Evolutionary conservation across 2,113 vertebrate species (phyloP), one percentile per base, ranked within the genome.

Genomic region (Lathamus discolor): DNA sequence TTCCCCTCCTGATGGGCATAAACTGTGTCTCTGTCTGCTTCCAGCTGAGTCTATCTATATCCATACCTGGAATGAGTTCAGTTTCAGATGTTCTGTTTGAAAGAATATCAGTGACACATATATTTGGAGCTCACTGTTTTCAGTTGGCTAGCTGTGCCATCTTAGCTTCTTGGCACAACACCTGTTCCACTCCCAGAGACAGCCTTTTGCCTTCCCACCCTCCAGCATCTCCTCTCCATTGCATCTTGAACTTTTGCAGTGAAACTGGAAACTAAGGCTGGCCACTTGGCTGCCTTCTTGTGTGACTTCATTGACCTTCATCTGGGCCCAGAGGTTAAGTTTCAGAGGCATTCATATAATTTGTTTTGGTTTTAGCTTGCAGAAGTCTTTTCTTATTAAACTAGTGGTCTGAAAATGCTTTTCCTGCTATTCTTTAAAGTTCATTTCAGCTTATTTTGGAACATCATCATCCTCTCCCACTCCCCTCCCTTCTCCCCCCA

Each of bases 311-410:
- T 15, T 49, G 48, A 23, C 62, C 64, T 84, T 59, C 9, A 4
- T 33, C 46, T 57, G 49, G 20, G 25, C 44, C 25, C 39, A 17
- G 0, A 3, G 17, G 24, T 78, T 27, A 12, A 7, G 39, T 62
- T 57, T 70, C 73, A 41, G 43, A 82, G 46, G 9, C 2, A 0
- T 15, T 44, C 12, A 0, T 11, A 59, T 13, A 0, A 20, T 22
- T 82, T 49, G 7, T 10, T 74, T 81, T 20, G 4, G 6, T 14
- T 73, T 83, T 15, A 83, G 20, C 35, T 46, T 52, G 29, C 41
- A 5, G 15, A 63, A 41, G 6, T 51, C 4, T 69, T 29, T 28
- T n/a, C 20, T 78, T 23, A 8, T 29, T 37, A 28, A 75, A 46
- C 3, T 4, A 19, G 27, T 20, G 19, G 2, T 23, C 15, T 31